Base-by-base conservation (phyloP, 2,797 vertebrate species). In the Gymnoscopelus braueri region DNA sequence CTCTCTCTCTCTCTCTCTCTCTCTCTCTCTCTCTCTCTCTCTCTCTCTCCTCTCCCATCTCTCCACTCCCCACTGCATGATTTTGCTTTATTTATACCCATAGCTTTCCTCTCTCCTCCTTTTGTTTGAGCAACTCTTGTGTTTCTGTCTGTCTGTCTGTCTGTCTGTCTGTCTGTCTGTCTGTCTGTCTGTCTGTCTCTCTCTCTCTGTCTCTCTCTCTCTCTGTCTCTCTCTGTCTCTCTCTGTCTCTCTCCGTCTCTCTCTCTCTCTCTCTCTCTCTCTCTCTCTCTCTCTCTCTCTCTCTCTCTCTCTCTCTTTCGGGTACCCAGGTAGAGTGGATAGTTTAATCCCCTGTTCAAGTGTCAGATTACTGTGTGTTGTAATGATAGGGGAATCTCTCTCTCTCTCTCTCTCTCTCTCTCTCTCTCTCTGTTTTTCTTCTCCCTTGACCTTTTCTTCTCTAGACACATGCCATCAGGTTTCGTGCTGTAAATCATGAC, bases 61-160 rank as follows among this genome's bases (percentile, higher is more conserved):
- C 23, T 67, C 53, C 32, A 53, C 9, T 29, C 26, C 3, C 44
- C 23, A 1, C 63, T 66, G 64, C 50, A 39, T 19, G 48, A 12
- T 51, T 60, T 49, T 15, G 49, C 63, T 70, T 65, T 52, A 9
- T 58, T 52, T 59, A 26, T 15, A 65, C 60, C 57, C 13, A 58
- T 4, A 19, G 9, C 49, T 32, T 6, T 65, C n/a, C 9, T 53
- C 51, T 52, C 57, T 50, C 47, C 35, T 12, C 5, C 35, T 65
- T 50, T 66, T 26, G 24, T 75, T 67, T 72, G 39, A 67, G 58
- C 14, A 59, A 11, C 61, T 67, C 79, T 77, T 51, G 15, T 24
- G 64, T 78, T 72, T 70, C 62, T 39, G 51, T 50, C 49, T 50
- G 11, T 50, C 49, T 12, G 11, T 50, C 49, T 50, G 11, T 50